phyloP scores from a whole-genome alignment of 1,140 invertebrate genomes.

The Zelostemma sp. region DNA sequence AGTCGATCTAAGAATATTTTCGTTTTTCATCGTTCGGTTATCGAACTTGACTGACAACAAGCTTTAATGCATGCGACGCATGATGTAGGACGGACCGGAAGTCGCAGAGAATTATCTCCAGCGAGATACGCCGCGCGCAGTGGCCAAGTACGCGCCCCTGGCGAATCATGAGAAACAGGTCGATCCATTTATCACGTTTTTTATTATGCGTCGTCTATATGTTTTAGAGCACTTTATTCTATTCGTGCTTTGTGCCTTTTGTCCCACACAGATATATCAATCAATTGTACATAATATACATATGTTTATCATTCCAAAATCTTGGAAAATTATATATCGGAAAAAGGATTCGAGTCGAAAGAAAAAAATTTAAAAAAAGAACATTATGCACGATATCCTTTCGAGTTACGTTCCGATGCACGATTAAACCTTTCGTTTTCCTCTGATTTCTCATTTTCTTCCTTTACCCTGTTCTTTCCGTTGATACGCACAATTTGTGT shows the following conservation, averaged over 20 bases:
- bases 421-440: too few relatives aligned
- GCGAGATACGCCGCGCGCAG: constrained; percentile 65
- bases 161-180: constrained; percentile 70
- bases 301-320: neutral
- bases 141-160: constrained; percentile 68
- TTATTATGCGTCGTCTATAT: constrained; percentile 58
- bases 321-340: constrained; percentile 6
- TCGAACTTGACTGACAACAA: constrained; percentile 65
- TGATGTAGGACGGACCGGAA: constrained; percentile 69
- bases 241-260: constrained; percentile 44
- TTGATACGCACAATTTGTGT: too few relatives aligned
- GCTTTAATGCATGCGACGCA: constrained; percentile 69
- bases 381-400: too few relatives aligned
- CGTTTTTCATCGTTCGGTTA: constrained; percentile 57
- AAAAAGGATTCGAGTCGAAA: too few relatives aligned
- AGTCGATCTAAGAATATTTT: constrained; percentile 40
- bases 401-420: too few relatives aligned
- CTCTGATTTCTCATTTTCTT: too few relatives aligned
- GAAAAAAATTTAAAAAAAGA: too few relatives aligned
- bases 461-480: too few relatives aligned
- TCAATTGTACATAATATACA: constrained; percentile 23
- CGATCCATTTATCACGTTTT: constrained; percentile 68
- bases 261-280: constrained; percentile 16
- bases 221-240: constrained; percentile 35
- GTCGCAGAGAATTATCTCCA: constrained; percentile 66